Evolutionary conservation across 2,888 invertebrate species (phyloP), one percentile per base, ranked within the genome.

Genomic region (Amiota mariae): DNA sequence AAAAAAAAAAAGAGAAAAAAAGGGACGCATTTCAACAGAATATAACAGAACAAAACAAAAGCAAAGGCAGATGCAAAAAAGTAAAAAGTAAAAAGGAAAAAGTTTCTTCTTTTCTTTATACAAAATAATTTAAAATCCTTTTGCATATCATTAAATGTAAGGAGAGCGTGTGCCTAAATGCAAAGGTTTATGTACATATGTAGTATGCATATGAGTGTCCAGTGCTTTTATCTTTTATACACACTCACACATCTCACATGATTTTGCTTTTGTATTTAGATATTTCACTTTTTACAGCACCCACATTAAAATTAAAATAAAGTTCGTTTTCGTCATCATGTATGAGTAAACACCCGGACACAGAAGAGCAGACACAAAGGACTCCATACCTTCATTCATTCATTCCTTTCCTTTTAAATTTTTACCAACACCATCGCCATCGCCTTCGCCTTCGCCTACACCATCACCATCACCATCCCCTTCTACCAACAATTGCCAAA

Each of bases 271-370:
- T 59, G 59, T 15, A 48, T 48, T 48, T 66, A 66, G 47, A 18
- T 48, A 48, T 48, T 66, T 84, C 82, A 77, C 82, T 81, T 83
- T 36, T 82, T 81, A 75, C 79, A 83, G 84, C 81, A 76, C 78
- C 84, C 84, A 80, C 81, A 84, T 79, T 81, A 72, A 82, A 85
- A 85, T 85, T 85, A 84, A 85, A 84, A 85, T 82, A 84, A 84
- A 85, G 81, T 82, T 80, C 81, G 73, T 80, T 75, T 80, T 76
- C 79, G 64, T 71, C 24, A 66, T 47, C 36, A 36, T 36, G 36
- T 36, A 36, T 6, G 6, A 36, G 70, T 10, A 49, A 72, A 59
- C 36, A 49, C 46, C 49, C 24, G 46, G 70, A n/a, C 66, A 18
- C 59, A 59, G 20, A 12, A n/a, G 20, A 36, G 36, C 36, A 36